Percentiles rank a stretch among this genome's conserved stretches.
Evolutionary conservation across 1,140 invertebrate species (phyloP).

Genomic region (Drosophila malerkotliana): DNA sequence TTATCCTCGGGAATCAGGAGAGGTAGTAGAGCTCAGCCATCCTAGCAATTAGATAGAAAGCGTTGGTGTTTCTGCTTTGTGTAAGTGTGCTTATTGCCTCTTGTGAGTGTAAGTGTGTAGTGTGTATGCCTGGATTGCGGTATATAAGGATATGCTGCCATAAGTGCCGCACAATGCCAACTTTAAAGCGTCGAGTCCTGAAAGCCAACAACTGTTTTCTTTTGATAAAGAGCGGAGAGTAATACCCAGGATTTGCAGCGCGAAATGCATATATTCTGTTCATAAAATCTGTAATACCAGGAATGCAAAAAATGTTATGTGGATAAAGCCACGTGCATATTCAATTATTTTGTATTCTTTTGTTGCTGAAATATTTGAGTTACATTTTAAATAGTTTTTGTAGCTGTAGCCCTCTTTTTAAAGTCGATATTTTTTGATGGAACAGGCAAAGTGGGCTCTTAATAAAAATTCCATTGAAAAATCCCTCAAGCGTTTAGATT

Average conservation of each 20-base stretch:
- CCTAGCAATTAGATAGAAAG: conserved; percentile 57
- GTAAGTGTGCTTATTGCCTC: conserved; percentile 32
- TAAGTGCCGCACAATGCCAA: conserved; percentile 33
- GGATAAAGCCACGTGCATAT: background rate
- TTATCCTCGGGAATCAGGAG: conserved; percentile 47
- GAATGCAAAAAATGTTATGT: conserved; percentile 6
- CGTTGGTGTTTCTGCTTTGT: conserved; percentile 5
- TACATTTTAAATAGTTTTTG: background rate
- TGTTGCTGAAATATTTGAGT: background rate
- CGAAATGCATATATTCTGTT: background rate
- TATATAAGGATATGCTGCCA: conserved; percentile 8
- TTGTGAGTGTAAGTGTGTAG: background rate
- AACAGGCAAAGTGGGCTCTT: no score
- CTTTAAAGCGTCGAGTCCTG: conserved; percentile 15
- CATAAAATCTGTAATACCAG: background rate
- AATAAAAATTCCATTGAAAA: no score
- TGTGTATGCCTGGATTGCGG: conserved; percentile 10
- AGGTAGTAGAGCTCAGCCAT: conserved; percentile 3
- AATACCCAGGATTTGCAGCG: conserved; percentile 14
- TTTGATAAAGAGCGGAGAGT: conserved; percentile 11
- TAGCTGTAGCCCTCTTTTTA: background rate
- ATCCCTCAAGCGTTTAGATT: no score
- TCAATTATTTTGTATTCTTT: background rate
- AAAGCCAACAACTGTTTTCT: conserved; percentile 16
- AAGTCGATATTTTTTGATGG: no score